Evolutionary conservation across 2,113 vertebrate species (phyloP), one percentile per base, ranked within the genome.

Genomic region (Parus major): DNA sequence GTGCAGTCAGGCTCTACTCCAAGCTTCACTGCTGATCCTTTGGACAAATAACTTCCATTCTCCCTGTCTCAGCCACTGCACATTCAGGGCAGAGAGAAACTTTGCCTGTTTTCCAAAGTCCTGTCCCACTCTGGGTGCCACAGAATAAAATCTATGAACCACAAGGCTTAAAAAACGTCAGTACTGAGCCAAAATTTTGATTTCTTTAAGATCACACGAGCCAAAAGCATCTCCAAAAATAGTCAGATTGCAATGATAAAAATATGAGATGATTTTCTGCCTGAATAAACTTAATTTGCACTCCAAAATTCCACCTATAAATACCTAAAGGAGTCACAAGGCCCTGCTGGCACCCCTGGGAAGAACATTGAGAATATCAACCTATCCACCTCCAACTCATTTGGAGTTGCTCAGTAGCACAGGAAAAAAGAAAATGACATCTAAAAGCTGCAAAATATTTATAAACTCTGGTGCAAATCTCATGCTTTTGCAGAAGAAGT

Each of bases 161-260:
- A 52, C 24, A 28, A 28, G 0, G 7, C 0, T 50, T 29, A 63
- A 61, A 72, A 82, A 28, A 21, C 21, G 71, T n/a, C 23, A 41
- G 41, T 1, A 2, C n/a, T 4, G 46, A 46, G 39, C 42, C 14
- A 8, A 35, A 27, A 28, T 8, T 86, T 79, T 91, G 92, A 95
- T 97, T 96, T 94, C 63, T 75, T 66, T 23, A 60, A 97, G 87
- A 80, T 92, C 77, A 96, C 83, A 83, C 56, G 91, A 96, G 94
- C 84, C 90, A 95, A 92, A 97, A 95, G 90, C 81, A 60, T 70
- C 91, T 85, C 64, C 55, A 95, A 82, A 97, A 93, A 90, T 85
- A 76, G 24, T 17, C 72, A 70, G 68, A 66, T 61, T 11, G 11
- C 14, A 5, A 0, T 41, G 59, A 75, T n/a, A 75, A 92, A 81